phyloP scores from a whole-genome alignment of 2,113 vertebrate species.

The Helogale parvula region DNA sequence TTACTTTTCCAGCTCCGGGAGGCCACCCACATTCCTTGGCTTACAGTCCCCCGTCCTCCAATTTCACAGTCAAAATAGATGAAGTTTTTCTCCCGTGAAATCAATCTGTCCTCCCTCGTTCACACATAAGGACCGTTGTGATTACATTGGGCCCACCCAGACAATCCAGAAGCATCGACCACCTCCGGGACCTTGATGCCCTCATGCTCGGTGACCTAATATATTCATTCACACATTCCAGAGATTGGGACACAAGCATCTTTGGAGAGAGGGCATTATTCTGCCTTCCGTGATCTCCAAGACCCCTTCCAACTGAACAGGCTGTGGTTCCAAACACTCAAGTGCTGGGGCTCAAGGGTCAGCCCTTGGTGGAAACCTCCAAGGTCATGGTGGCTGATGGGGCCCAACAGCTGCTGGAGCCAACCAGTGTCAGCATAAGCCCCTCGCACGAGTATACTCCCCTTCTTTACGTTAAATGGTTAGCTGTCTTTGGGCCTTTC shows the following conservation, averaged over 20 bases:
- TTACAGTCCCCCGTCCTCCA: neutral
- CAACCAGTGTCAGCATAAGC: accelerated
- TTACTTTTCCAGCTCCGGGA: neutral
- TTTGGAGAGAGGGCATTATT: neutral
- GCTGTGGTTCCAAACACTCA: neutral
- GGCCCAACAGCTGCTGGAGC: neutral
- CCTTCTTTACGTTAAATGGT: neutral
- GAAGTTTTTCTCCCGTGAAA: neutral
- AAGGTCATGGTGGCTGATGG: neutral
- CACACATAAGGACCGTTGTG: neutral
- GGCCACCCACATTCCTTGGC: neutral
- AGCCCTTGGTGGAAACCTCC: neutral
- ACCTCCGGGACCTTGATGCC: neutral
- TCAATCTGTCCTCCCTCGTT: neutral
- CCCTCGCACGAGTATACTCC: neutral
- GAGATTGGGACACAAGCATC: neutral
- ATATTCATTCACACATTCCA: neutral
- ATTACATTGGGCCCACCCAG: neutral
- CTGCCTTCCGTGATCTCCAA: too few relatives aligned
- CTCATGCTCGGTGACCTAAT: accelerated
- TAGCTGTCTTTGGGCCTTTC: neutral
- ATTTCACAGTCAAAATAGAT: neutral
- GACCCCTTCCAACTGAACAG: neutral
- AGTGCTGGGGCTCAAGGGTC: neutral
- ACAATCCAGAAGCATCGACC: neutral